Percentiles rank a stretch among this genome's conserved stretches.
Evolutionary conservation across 2,888 invertebrate genomes (phyloP).

Genomic region (Tetragonisca angustula): DNA sequence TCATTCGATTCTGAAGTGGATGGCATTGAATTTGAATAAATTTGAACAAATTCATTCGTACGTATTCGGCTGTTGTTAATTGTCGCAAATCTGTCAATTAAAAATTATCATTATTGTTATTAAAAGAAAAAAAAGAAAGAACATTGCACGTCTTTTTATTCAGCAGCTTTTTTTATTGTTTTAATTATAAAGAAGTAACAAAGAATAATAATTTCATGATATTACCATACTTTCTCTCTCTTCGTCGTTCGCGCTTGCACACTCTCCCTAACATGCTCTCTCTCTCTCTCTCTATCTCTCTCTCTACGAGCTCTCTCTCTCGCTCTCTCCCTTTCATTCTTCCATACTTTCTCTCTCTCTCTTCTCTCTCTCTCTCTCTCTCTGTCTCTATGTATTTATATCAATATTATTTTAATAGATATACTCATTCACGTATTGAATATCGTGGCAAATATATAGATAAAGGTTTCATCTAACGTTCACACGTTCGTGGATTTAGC

Average conservation of each 20-base stretch:
- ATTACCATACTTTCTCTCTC: conserved; percentile 77
- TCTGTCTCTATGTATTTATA: conserved; percentile 68
- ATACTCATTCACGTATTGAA: conserved; percentile 81
- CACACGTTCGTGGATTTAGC: conserved; percentile 61
- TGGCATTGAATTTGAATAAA: too few relatives aligned
- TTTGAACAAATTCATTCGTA: neutral
- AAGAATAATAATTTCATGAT: conserved; percentile 84
- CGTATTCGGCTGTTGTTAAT: neutral
- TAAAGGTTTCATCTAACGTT: conserved; percentile 72
- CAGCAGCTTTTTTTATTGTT: conserved; percentile 81
- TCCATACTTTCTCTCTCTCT: conserved; percentile 18
- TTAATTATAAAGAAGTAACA: conserved; percentile 84
- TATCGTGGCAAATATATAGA: conserved; percentile 80
- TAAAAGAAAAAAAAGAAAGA: conserved; percentile 46
- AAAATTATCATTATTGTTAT: neutral
- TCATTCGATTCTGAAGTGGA: neutral
- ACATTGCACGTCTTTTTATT: conserved; percentile 74
- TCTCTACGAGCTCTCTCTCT: conserved; percentile 30
- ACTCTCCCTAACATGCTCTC: conserved; percentile 49
- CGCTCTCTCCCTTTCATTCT: conserved; percentile 27
- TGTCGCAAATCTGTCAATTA: neutral
- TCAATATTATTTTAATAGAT: conserved; percentile 74
- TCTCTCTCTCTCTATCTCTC: conserved; percentile 24
- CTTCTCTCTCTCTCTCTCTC: conserved; percentile 40
- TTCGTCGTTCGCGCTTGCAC: conserved; percentile 65